A percentile compares a stretch with the other conserved stretches of the same genome.
These are phyloP conservation scores for Elegia similella DNA, from an alignment of 2,888 invertebrate species.

Conservation along the genomic window DNA sequence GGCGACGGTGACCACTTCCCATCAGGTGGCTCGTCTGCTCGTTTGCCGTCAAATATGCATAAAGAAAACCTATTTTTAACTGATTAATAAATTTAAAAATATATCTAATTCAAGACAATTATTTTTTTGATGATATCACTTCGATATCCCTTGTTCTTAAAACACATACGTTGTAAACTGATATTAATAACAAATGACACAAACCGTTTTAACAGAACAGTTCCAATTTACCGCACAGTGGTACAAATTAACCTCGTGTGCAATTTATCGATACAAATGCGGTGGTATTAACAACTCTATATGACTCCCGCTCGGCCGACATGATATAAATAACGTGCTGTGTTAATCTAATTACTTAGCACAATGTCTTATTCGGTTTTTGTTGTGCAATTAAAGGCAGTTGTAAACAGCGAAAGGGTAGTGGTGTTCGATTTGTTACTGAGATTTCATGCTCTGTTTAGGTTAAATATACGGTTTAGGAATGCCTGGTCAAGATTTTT, in stretches of 20 bases:
- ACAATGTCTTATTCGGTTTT: conserved; percentile 76
- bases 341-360: conserved; percentile 77
- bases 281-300: conserved; percentile 38
- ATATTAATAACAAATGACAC: conserved; percentile 11
- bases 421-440: conserved; percentile 16
- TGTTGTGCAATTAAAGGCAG: conserved; percentile 64
- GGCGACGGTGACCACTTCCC: no score
- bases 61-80: no score
- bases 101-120: no score
- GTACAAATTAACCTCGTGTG: conserved; percentile 9
- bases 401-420: conserved; percentile 16
- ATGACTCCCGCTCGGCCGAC: conserved; percentile 24
- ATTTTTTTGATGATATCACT: no score
- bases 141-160: no score
- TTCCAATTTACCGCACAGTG: conserved; percentile 15
- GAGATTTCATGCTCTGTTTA: conserved; percentile 7
- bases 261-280: conserved; percentile 14
- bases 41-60: no score
- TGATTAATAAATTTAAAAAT: no score
- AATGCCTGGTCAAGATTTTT: no score
- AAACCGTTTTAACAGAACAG: conserved; percentile 14
- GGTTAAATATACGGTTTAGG: neutral
- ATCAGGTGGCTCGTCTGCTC: no score
- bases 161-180: neutral
- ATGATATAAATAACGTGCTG: conserved; percentile 58